Conservation (phyloP, 2,797 vertebrate genomes). For the Odontamblyopus rebecca region DNA sequence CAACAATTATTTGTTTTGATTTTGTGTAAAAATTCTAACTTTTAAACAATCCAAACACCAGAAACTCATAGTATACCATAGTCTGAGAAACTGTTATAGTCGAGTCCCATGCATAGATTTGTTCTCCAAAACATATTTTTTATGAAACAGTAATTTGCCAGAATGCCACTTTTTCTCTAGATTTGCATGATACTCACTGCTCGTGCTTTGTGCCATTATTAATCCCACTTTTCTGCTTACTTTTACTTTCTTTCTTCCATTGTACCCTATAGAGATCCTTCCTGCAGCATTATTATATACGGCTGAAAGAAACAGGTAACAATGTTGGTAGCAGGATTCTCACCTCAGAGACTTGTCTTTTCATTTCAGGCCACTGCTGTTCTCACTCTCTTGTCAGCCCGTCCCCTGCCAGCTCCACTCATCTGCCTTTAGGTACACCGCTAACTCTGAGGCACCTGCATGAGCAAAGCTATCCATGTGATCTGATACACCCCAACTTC, state of each 20-base stretch:
- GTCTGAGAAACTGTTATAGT: no score
- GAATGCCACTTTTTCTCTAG: constrained; percentile 1
- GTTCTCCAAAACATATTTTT: no score
- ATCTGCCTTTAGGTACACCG: constrained; percentile 64
- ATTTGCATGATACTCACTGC: background rate
- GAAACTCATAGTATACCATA: background rate
- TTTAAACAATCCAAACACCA: background rate
- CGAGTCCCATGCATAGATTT: background rate
- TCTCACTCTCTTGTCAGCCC: constrained; percentile 66
- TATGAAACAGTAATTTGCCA: background rate
- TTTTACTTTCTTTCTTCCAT: constrained; percentile 29
- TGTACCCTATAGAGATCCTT: constrained; percentile 33
- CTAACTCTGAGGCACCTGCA: constrained; percentile 37
- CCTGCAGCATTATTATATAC: constrained; percentile 25
- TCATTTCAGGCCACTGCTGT: constrained; percentile 74
- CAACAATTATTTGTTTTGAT: background rate
- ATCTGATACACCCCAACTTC: constrained; percentile 46
- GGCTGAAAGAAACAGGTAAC: constrained; percentile 27
- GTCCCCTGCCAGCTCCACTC: constrained; percentile 60
- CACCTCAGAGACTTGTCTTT: constrained; percentile 65
- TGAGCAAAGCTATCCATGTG: constrained; percentile 36
- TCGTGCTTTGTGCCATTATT: constrained; percentile 16
- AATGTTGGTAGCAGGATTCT: constrained; percentile 38
- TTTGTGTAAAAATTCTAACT: background rate
- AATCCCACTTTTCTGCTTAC: constrained; percentile 26